Evolutionary conservation across 2,888 invertebrate genomes (phyloP).

Genomic region (Dorcus hopei): DNA sequence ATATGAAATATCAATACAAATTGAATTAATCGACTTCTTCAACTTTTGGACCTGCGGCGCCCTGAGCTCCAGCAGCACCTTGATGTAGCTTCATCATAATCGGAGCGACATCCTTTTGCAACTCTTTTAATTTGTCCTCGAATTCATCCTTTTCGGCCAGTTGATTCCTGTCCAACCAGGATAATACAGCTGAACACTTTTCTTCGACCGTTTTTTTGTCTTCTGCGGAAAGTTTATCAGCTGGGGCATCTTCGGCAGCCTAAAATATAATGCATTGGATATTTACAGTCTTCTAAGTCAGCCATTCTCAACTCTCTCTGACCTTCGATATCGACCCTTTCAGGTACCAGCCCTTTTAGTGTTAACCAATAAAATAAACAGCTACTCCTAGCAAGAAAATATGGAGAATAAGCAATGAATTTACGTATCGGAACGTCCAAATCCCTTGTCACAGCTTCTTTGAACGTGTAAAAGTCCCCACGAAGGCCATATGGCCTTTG

Average conservation of each 20-base stretch:
- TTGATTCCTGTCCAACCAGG: slow-evolving; percentile 78
- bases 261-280: slow-evolving; percentile 36
- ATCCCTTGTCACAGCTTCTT: too few relatives aligned
- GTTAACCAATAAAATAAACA: too few relatives aligned
- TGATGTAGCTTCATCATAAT: slow-evolving; percentile 83
- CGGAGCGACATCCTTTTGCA: slow-evolving; percentile 73
- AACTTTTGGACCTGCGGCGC: slow-evolving; percentile 55
- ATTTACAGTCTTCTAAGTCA: background rate
- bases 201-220: slow-evolving; percentile 69
- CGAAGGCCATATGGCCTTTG: too few relatives aligned
- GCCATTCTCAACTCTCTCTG: too few relatives aligned
- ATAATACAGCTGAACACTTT: slow-evolving; percentile 67
- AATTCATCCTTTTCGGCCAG: slow-evolving; percentile 76
- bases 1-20: too few relatives aligned
- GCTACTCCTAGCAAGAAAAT: too few relatives aligned
- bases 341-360: too few relatives aligned
- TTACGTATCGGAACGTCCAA: too few relatives aligned
- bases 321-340: too few relatives aligned
- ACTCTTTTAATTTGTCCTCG: slow-evolving; percentile 71
- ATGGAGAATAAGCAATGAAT: too few relatives aligned
- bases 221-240: slow-evolving; percentile 63
- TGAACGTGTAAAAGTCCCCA: too few relatives aligned
- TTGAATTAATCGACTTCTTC: slow-evolving; percentile 64
- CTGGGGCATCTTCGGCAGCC: slow-evolving; percentile 62
- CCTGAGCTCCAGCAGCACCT: slow-evolving; percentile 46